Conservation (phyloP, 2,113 vertebrate genomes). For the Myrmophylax atrothorax region DNA sequence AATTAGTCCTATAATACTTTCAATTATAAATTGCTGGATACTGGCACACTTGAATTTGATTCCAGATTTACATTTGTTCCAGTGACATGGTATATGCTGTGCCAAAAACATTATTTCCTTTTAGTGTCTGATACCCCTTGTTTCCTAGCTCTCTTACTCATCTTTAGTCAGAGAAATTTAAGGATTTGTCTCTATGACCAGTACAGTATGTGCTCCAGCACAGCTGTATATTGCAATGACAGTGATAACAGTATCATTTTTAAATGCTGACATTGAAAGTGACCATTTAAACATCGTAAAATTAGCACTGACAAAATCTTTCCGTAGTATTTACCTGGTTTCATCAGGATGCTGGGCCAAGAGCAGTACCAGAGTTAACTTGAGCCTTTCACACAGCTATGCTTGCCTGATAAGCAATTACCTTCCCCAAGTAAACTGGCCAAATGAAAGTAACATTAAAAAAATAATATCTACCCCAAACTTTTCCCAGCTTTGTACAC, state of each 20-base stretch:
- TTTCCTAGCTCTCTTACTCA: neutral
- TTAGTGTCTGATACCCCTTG: neutral
- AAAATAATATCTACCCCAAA: neutral
- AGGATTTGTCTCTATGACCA: neutral
- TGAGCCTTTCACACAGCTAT: neutral
- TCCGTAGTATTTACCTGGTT: neutral
- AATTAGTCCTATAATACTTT: neutral
- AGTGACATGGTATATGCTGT: neutral
- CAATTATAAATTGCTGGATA: neutral
- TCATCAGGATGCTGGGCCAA: neutral
- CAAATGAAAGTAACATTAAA: neutral
- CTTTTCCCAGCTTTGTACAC: neutral
- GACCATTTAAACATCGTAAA: neutral
- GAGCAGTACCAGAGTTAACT: neutral
- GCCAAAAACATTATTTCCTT: neutral
- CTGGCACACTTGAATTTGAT: neutral
- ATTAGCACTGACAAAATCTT: neutral
- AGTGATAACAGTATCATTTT: rapidly evolving
- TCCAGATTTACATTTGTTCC: neutral
- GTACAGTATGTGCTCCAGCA: neutral
- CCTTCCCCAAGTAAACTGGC: neutral
- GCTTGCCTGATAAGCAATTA: neutral
- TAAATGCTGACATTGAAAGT: neutral
- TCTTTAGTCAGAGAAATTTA: neutral
- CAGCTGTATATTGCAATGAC: neutral